Evolutionary conservation across 1,140 invertebrate species (phyloP).

Genomic region (Procambarus clarkii): DNA sequence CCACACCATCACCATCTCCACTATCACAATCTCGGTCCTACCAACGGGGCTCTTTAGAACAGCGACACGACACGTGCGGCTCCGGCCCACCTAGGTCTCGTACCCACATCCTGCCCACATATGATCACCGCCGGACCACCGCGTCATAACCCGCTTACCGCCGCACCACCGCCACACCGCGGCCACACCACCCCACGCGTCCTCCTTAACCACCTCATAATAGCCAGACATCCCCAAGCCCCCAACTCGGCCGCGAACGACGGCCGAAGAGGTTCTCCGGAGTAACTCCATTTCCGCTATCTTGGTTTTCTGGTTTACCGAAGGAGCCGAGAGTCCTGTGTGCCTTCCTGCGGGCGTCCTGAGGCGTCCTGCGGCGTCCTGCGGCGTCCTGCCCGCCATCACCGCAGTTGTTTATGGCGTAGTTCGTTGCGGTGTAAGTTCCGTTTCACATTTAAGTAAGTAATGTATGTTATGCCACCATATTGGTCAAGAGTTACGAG

Average conservation of each 20-base stretch:
- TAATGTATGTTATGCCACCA: conserved; percentile 9
- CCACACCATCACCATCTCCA: too few species aligned
- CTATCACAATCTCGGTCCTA: too few species aligned
- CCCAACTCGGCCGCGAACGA: not conserved
- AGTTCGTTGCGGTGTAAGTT: conserved; percentile 13
- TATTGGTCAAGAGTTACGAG: not conserved
- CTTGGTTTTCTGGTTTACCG: conserved; percentile 43
- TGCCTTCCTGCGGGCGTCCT: not conserved
- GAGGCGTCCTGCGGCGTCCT: not conserved
- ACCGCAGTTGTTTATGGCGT: conserved; percentile 21
- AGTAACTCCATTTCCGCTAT: conserved; percentile 3
- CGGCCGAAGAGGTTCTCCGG: conserved; percentile 4
- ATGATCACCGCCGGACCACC: conserved; percentile 22
- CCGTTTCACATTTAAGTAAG: not conserved
- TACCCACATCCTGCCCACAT: not conserved
- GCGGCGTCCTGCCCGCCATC: not conserved
- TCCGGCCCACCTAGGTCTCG: not conserved
- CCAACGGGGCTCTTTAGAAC: too few species aligned
- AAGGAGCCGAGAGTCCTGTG: conserved; percentile 14
- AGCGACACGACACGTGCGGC: not conserved
- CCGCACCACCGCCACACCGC: not conserved
- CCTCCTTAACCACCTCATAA: conserved; percentile 17
- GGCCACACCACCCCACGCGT: conserved; percentile 7
- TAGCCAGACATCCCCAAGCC: not conserved
- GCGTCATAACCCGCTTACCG: not conserved